These are phyloP conservation scores for Globia sparganii DNA, from an alignment of 2,888 invertebrate species.

Conservation along the genomic window DNA sequence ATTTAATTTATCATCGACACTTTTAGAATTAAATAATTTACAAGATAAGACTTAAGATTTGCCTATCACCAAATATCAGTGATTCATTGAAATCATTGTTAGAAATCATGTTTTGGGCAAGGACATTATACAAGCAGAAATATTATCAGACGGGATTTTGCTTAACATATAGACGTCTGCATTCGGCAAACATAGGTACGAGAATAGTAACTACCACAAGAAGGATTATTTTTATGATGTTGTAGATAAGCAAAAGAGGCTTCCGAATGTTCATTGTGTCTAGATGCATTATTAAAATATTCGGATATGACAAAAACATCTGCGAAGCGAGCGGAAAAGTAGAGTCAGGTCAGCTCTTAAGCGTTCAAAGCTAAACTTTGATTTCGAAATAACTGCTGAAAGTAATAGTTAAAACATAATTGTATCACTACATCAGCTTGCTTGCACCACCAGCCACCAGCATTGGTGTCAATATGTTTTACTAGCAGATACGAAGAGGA, in stretches of 20 bases:
- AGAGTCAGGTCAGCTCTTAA: not conserved
- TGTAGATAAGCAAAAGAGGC: not conserved
- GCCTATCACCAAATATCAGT: constrained; percentile 1
- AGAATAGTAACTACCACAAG: not conserved
- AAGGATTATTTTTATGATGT: not conserved
- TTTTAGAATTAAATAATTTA: constrained; percentile 17
- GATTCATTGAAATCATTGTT: constrained; percentile 16
- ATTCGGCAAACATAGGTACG: not conserved
- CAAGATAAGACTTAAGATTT: constrained; percentile 28
- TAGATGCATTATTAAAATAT: not conserved
- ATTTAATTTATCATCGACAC: constrained; percentile 22
- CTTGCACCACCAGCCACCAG: not conserved
- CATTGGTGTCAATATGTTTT: not conserved
- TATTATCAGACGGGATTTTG: not conserved
- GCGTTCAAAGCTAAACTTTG: not conserved
- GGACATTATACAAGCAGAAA: constrained; percentile 9
- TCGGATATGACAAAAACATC: not conserved
- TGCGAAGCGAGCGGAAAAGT: not conserved
- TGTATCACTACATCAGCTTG: not conserved
- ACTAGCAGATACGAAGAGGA: not conserved
- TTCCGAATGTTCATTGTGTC: not conserved
- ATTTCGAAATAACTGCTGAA: not conserved
- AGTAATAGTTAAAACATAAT: not conserved
- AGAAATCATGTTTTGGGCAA: constrained; percentile 5
- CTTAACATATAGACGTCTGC: not conserved